Conservation (phyloP, 1,140 invertebrate species). For the Octopus sinensis region DNA sequence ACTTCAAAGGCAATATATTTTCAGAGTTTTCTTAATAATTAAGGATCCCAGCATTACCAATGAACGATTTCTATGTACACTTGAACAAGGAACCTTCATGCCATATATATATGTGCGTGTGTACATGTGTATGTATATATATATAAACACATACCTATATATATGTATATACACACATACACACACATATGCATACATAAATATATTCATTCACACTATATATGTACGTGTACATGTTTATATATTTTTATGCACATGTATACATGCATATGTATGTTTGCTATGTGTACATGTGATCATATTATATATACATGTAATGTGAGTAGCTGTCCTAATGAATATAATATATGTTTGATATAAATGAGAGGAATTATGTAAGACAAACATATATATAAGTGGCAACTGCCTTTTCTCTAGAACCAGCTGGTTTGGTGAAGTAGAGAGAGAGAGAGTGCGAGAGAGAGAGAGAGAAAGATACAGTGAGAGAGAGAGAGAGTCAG, state of each 20-base stretch:
- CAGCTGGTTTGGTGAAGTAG: no score
- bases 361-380: neutral
- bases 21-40: neutral
- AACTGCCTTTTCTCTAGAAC: no score
- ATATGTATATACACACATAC: neutral
- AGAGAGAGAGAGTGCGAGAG: no score
- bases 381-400: no score
- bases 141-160: neutral
- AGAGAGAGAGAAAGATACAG: no score
- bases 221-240: neutral
- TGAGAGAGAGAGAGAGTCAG: no score
- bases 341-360: neutral
- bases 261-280: neutral
- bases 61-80: neutral
- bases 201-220: neutral
- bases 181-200: neutral
- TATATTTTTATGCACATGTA: neutral
- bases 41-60: neutral
- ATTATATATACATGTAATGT: neutral
- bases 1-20: neutral
- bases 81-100: neutral
- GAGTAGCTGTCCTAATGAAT: neutral
- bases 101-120: neutral
- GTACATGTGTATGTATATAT: conserved; percentile 3
- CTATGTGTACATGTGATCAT: neutral